Percentiles rank a stretch among this genome's conserved stretches.
These are phyloP conservation scores for Toxotes lorentzi DNA, from an alignment of 2,797 vertebrate species.

Conservation along the genomic window DNA sequence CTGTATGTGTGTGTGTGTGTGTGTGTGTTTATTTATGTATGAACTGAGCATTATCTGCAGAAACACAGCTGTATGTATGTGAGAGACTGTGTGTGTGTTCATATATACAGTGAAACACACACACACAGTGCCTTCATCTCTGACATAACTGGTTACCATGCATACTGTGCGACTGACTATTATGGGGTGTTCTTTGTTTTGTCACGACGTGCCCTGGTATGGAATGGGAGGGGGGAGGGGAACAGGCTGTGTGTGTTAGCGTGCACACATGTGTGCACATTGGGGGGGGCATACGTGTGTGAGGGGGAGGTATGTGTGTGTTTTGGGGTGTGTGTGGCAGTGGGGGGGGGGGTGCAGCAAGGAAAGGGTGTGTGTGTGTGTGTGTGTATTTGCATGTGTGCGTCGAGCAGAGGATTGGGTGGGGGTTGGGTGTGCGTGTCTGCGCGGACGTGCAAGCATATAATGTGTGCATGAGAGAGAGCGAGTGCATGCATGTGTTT, in stretches of 20 bases:
- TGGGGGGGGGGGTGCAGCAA: slow-evolving; percentile 8
- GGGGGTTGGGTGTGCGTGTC: slow-evolving; percentile 71
- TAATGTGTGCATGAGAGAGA: slow-evolving; percentile 71
- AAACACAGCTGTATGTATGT: slow-evolving; percentile 31
- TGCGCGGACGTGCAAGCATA: slow-evolving; percentile 55
- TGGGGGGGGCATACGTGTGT: slow-evolving; percentile 27
- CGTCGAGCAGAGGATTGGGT: slow-evolving; percentile 46
- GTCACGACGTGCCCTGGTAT: slow-evolving; percentile 85
- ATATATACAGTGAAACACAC: slow-evolving; percentile 51
- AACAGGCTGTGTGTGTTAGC: slow-evolving; percentile 57
- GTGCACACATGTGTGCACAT: slow-evolving; percentile 29
- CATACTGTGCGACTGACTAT: slow-evolving; percentile 80
- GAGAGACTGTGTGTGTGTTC: slow-evolving; percentile 15
- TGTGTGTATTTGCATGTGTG: slow-evolving; percentile 38
- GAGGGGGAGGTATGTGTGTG: slow-evolving; percentile 39
- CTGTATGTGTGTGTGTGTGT: neutral
- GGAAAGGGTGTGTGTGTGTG: slow-evolving; percentile 44
- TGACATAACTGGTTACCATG: slow-evolving; percentile 84
- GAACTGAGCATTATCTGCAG: slow-evolving; percentile 42
- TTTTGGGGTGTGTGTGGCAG: slow-evolving; percentile 36
- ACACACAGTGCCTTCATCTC: slow-evolving; percentile 68
- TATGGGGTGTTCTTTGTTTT: slow-evolving; percentile 88
- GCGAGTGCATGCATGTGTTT: slow-evolving; percentile 66
- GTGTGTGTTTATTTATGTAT: slow-evolving; percentile 51
- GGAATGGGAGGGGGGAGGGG: slow-evolving; percentile 78